Percentiles rank a stretch among this genome's conserved stretches.
These are phyloP conservation scores for Probaryconus sp. DNA, from an alignment of 1,140 invertebrate species.

Conservation along the genomic window DNA sequence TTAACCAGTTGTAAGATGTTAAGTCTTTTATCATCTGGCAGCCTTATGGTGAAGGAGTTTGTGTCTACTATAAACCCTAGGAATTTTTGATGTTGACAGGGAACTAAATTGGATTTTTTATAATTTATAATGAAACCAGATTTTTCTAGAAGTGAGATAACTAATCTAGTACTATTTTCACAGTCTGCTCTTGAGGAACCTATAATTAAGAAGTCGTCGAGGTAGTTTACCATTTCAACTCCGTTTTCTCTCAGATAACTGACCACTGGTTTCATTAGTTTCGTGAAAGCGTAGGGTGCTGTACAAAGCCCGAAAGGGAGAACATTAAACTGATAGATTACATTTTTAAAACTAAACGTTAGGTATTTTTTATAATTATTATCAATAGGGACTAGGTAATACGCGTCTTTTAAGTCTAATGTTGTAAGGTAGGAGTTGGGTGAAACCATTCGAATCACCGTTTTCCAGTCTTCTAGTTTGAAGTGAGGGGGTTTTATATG, in stretches of 20 bases:
- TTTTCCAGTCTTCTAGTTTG: slow-evolving; percentile 49
- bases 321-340: slow-evolving; percentile 2
- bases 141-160: background rate
- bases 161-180: background rate
- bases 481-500: slow-evolving; percentile 45
- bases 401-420: slow-evolving; percentile 33
- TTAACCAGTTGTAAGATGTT: background rate
- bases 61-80: slow-evolving; percentile 39
- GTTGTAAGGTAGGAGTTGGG: slow-evolving; percentile 22
- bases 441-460: slow-evolving; percentile 21
- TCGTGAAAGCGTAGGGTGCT: too few relatives aligned
- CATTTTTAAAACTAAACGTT: slow-evolving; percentile 24
- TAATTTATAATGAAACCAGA: too few relatives aligned
- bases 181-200: slow-evolving; percentile 2
- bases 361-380: slow-evolving; percentile 42
- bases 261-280: too few relatives aligned
- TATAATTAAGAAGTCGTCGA: too few relatives aligned
- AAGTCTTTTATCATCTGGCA: slow-evolving; percentile 13
- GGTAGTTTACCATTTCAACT: background rate
- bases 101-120: slow-evolving; percentile 2
- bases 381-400: slow-evolving; percentile 32
- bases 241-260: slow-evolving; percentile 7
- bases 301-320: slow-evolving; percentile 6
- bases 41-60: background rate
- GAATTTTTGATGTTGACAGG: background rate